Evolutionary conservation across 2,797 vertebrate genomes (phyloP), one percentile per base, ranked within the genome.

Genomic region (Tiaroga cobitis): DNA sequence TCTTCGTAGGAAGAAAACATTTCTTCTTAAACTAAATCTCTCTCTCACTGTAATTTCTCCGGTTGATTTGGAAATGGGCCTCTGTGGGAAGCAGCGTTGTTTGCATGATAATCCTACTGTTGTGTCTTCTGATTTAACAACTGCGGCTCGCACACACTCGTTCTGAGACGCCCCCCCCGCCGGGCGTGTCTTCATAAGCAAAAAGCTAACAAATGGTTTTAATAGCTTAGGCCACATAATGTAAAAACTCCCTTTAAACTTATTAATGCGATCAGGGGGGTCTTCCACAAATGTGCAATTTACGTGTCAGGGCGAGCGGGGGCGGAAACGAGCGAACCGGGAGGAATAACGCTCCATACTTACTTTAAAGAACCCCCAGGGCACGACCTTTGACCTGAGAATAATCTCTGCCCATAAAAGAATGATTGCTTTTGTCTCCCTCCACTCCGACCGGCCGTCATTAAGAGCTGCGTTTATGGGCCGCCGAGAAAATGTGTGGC

Each of bases 151-250:
- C 91, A 68, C 26, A 73, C 85, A 15, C 77, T 67, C 93, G 89
- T 76, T 80, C 80, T 24, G 84, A 88, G 82, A 77, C 75, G 81
- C 85, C 86, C 83, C 83, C 49, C 89, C 89, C 78, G 49, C 89
- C 94, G 94, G 94, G 65, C 90, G 93, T 89, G 91, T 93, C 94
- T 91, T 95, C 94, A 96, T 96, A 95, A 95, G 95, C 94, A 89
- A 93, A 92, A 92, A 91, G 92, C 93, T 95, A 96, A 96, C 95
- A 95, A 96, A 96, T 94, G 95, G 93, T 94, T 95, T 95, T 96
- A 96, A 96, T 95, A 95, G 95, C 94, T 92, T 91, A 86, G 89
- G 87, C 87, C 88, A 89, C 87, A 89, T 90, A 90, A 92, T 88
- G 87, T 89, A 88, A 88, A 88, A 91, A 88, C 89, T 90, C 90